Conservation (phyloP, 2,797 vertebrate species). For the Erethizon dorsatum region DNA sequence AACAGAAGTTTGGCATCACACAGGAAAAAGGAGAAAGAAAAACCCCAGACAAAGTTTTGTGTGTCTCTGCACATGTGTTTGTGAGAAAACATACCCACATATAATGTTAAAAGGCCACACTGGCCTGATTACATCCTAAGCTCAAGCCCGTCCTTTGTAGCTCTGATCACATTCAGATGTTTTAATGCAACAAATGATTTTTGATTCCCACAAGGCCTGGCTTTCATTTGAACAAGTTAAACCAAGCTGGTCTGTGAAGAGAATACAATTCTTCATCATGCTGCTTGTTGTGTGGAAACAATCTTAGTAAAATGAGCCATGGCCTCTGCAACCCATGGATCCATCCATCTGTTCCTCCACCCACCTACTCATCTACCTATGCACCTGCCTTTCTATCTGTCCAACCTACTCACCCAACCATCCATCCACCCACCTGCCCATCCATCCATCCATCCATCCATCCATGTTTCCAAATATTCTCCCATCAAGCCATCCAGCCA, state of each 20-base stretch:
- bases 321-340: not conserved
- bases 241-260: slow-evolving; percentile 21
- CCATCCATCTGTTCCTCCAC: not conserved
- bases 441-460: not conserved
- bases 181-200: not conserved
- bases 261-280: not conserved
- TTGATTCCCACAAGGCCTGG: not conserved
- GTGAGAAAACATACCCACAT: slow-evolving; percentile 70
- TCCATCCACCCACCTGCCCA: not conserved
- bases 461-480: no score
- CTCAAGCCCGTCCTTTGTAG: not conserved
- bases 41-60: slow-evolving; percentile 59
- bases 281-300: not conserved
- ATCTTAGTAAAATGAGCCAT: not conserved
- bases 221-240: slow-evolving; percentile 42
- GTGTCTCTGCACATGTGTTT: slow-evolving; percentile 66
- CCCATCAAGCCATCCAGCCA: no score
- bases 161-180: slow-evolving; percentile 31
- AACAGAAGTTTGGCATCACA: slow-evolving; percentile 76
- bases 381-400: not conserved
- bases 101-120: not conserved
- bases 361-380: not conserved
- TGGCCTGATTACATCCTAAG: slow-evolving; percentile 24
- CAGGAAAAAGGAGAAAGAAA: slow-evolving; percentile 59
- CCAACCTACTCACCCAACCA: not conserved